Conservation (phyloP, 2,888 invertebrate genomes). For the Eulithis prunata region DNA sequence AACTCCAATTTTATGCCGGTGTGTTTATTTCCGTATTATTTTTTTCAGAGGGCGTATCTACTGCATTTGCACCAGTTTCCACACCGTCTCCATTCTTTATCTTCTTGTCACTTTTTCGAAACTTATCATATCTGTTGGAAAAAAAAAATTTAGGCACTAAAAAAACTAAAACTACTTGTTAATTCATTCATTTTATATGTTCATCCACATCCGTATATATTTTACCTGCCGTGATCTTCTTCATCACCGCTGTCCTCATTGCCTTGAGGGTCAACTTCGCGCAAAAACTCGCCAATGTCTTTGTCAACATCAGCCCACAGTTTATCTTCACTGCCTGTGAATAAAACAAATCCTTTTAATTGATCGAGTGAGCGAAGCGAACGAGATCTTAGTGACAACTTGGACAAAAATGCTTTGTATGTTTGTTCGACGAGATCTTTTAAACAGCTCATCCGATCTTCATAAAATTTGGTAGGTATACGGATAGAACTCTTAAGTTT, state of each 20-base stretch:
- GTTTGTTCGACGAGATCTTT: too few relatives aligned
- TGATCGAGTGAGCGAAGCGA: too few relatives aligned
- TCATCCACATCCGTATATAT: conserved; percentile 7
- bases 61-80: conserved; percentile 62
- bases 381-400: too few relatives aligned
- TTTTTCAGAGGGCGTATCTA: conserved; percentile 66
- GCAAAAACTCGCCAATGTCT: conserved; percentile 90
- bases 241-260: conserved; percentile 89
- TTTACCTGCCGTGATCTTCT: conserved; percentile 85
- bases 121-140: conserved; percentile 84
- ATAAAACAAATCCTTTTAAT: not conserved
- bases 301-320: conserved; percentile 93
- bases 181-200: not conserved
- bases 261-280: conserved; percentile 88
- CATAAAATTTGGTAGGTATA: too few relatives aligned
- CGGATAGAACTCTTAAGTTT: too few relatives aligned
- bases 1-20: conserved; percentile 48
- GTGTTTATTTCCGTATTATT: conserved; percentile 63
- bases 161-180: not conserved
- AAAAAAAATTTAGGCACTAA: not conserved
- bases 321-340: conserved; percentile 85
- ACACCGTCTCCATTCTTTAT: conserved; percentile 70
- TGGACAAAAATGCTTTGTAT: too few relatives aligned
- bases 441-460: too few relatives aligned
- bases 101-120: conserved; percentile 87